Base-by-base conservation (phyloP, 2,113 vertebrate genomes). In the Microcebus tavaratra region DNA sequence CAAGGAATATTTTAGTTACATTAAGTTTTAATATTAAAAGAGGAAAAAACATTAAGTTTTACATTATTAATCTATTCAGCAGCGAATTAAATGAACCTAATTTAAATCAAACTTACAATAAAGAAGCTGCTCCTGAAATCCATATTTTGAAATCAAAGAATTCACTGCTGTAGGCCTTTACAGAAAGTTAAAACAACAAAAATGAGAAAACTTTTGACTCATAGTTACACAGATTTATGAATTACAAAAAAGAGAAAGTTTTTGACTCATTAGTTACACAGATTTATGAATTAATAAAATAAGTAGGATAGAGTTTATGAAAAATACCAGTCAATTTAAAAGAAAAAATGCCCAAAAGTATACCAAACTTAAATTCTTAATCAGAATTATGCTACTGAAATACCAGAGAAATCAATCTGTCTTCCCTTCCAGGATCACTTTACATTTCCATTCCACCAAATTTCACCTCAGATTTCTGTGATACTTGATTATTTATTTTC, bases 61-160 rank as follows among this genome's bases (percentile, higher is more conserved):
- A 76, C 67, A 90, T 5, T 13, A 97, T 73, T 25, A 97, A 55
- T 63, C n/a, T 93, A 82, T 36, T 39, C 14, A 95, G 75, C 84
- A 88, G 70, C 21, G 87, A 94, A 91, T 76, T 89, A 96, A 11
- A 80, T n/a, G 39, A 92, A 70, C 18, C 88, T 39, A 72, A 63
- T 97, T 80, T 95, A 95, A 98, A 97, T 34, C 61, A 96, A 98
- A 98, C 99, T 99, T 98, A 99, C 99, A 99, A 97, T 99, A 99
- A 94, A 99, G 98, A 84, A 99, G 99, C 98, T 99, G 99, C 75
- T 99, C 99, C 94, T 99, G 99, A 98, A 99, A 99, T 97, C 99
- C 99, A 79, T 99, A 99, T 0, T 99, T 98, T 98, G 98, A 98
- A 67, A 99, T 99, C 98, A 99, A 98, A 97, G 97, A 99, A 99